Evolutionary conservation across 2,113 vertebrate species (phyloP).

Genomic region (Albula glossodonta): DNA sequence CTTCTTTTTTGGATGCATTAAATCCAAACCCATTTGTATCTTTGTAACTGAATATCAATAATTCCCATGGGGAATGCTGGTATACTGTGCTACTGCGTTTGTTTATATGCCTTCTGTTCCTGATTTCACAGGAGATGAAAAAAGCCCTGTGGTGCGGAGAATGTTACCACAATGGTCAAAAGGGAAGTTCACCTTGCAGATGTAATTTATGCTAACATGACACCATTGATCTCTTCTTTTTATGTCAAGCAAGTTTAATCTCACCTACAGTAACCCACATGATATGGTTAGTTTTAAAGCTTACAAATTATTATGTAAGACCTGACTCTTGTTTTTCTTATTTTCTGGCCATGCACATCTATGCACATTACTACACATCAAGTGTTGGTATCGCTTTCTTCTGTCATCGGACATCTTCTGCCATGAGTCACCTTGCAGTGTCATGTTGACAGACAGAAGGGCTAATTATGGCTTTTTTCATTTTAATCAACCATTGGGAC

Average conservation of each 20-base stretch:
- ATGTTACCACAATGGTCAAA: neutral
- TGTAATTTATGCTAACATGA: neutral
- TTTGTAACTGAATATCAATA: constrained; percentile 15
- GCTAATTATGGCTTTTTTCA: no score
- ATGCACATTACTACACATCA: neutral
- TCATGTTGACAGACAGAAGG: neutral
- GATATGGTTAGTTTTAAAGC: no score
- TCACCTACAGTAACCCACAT: no score
- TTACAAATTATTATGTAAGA: no score
- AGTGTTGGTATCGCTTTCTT: neutral
- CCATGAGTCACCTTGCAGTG: neutral
- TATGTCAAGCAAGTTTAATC: constrained; percentile 3
- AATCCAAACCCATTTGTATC: constrained; percentile 23
- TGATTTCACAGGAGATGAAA: constrained; percentile 8
- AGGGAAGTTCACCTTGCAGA: constrained; percentile 18
- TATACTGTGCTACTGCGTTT: neutral
- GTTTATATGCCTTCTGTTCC: neutral
- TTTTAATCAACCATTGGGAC: no score
- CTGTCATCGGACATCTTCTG: no score
- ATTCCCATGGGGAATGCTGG: neutral
- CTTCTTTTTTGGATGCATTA: neutral
- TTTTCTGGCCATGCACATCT: neutral
- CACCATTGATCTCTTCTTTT: neutral
- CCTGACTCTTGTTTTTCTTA: neutral
- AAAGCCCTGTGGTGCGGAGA: constrained; percentile 13